Conservation (phyloP, 2,888 invertebrate genomes). For the Chromoteleia sp. region DNA sequence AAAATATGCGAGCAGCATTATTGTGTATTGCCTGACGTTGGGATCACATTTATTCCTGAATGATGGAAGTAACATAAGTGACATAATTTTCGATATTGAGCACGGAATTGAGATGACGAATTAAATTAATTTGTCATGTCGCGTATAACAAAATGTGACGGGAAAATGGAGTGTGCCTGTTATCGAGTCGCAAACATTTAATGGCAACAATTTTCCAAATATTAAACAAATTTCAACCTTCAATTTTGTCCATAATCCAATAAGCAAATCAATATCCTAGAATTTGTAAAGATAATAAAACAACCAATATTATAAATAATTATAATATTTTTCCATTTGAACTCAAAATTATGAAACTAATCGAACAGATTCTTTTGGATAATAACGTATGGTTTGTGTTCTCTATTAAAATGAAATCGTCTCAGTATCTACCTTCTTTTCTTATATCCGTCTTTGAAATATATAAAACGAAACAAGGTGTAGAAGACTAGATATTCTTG, state of each 20-base stretch:
- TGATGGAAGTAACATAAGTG: slow-evolving; percentile 46
- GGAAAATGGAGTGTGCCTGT: slow-evolving; percentile 4
- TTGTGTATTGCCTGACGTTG: slow-evolving; percentile 41
- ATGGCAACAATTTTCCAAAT: not conserved
- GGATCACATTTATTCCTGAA: slow-evolving; percentile 48
- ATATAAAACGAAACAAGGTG: slow-evolving; percentile 2
- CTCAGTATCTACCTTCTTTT: slow-evolving; percentile 1
- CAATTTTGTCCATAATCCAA: not conserved
- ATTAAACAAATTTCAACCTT: not conserved
- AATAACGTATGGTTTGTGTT: no score
- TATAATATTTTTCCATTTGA: no score
- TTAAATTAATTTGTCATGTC: slow-evolving; percentile 46
- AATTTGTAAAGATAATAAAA: no score
- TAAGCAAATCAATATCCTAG: no score
- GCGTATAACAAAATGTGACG: slow-evolving; percentile 48
- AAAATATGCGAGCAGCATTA: slow-evolving; percentile 54
- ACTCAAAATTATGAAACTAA: not conserved
- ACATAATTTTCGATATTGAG: slow-evolving; percentile 54
- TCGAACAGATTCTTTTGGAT: no score
- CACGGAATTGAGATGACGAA: slow-evolving; percentile 46
- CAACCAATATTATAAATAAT: no score
- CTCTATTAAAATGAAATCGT: not conserved
- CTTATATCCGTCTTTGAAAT: slow-evolving; percentile 9
- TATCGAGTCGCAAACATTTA: not conserved
- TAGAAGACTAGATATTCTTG: slow-evolving; percentile 1